phyloP scores from a whole-genome alignment of 2,888 invertebrate genomes.

The Harmothoe impar region DNA sequence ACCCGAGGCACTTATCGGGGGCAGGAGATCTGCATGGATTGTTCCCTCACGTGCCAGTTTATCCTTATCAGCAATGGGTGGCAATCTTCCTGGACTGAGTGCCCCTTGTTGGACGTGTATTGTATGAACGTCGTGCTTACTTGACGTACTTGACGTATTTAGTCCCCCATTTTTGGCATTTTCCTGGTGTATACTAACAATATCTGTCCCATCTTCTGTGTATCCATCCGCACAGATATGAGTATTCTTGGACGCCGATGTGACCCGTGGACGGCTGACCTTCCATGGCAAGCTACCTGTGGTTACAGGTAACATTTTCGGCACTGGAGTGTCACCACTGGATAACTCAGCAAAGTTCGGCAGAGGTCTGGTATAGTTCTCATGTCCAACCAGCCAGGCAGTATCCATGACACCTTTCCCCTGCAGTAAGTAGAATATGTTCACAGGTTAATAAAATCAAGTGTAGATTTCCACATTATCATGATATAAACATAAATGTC shows the following conservation, averaged over 20 bases:
- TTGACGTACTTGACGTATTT: background rate
- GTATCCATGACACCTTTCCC: slow-evolving; percentile 79
- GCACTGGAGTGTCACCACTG: slow-evolving; percentile 63
- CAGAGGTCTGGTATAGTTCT: slow-evolving; percentile 63
- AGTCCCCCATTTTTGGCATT: background rate
- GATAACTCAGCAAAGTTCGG: slow-evolving; percentile 65
- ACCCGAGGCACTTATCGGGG: background rate
- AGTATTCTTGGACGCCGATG: background rate
- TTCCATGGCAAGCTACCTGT: slow-evolving; percentile 24
- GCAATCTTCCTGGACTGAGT: background rate
- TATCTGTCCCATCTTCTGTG: background rate
- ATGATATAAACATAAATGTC: too few relatives aligned
- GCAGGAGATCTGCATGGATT: background rate
- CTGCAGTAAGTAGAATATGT: slow-evolving; percentile 69
- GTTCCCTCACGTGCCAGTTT: background rate
- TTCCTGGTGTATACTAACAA: background rate
- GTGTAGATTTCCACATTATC: too few relatives aligned
- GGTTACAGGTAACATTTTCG: slow-evolving; percentile 65
- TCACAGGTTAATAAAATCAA: background rate
- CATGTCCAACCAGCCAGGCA: slow-evolving; percentile 75
- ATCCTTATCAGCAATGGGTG: background rate
- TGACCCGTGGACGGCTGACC: background rate
- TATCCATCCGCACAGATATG: background rate
- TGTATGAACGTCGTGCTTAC: background rate
- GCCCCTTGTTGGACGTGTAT: background rate